phyloP scores from a whole-genome alignment of 2,113 vertebrate genomes.

The Eonycteris spelaea region DNA sequence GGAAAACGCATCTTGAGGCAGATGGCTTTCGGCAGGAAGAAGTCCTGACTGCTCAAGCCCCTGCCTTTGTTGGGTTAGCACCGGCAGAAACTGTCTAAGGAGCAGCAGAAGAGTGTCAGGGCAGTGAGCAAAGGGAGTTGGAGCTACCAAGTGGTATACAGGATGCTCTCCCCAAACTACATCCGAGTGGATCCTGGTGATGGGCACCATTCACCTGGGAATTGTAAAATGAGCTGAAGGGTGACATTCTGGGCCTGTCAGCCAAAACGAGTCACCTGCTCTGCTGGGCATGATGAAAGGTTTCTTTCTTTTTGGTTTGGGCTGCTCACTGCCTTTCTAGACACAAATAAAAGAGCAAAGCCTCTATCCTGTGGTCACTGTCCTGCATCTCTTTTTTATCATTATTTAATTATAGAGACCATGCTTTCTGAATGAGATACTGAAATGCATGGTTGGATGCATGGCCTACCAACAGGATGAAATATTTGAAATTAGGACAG shows the following conservation, averaged over 20 bases:
- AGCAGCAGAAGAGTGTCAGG: neutral
- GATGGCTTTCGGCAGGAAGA: neutral
- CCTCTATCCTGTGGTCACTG: neutral
- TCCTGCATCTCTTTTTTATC: neutral
- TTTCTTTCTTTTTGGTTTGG: constrained; percentile 48
- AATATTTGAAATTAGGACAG: neutral
- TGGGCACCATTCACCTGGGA: neutral
- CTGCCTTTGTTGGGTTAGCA: neutral
- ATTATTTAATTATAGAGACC: neutral
- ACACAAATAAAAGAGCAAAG: constrained; percentile 29
- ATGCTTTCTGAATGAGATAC: neutral
- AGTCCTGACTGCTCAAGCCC: neutral
- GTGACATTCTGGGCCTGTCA: neutral
- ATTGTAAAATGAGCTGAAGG: constrained; percentile 27
- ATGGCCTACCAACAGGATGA: neutral
- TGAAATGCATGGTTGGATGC: neutral
- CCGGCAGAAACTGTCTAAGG: neutral
- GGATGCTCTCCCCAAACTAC: neutral
- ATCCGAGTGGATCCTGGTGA: neutral
- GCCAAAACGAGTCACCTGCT: constrained; percentile 52
- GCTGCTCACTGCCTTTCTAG: constrained; percentile 24
- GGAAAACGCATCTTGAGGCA: neutral
- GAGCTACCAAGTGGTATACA: neutral
- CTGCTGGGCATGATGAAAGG: constrained; percentile 37
- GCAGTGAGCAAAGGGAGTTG: fast-evolving